These are phyloP conservation scores for Scaptodrosophila lebanonensis DNA, from an alignment of 1,140 invertebrate genomes.

Conservation along the genomic window DNA sequence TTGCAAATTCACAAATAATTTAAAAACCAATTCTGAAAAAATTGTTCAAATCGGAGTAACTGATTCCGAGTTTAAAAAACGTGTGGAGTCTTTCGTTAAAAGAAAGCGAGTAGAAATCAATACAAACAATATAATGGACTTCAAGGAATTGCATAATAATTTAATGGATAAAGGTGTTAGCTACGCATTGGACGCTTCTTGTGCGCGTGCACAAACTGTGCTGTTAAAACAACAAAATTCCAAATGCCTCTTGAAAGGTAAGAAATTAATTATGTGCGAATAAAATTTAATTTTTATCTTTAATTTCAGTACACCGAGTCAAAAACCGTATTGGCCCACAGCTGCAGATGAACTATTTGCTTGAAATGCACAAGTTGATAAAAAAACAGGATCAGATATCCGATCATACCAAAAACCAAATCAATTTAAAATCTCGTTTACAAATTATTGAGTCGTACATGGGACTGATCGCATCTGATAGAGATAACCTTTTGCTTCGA, in stretches of 20 bases:
- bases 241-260: conserved; percentile 85
- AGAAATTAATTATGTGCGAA: neutral
- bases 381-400: conserved; percentile 79
- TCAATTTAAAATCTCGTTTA: conserved; percentile 28
- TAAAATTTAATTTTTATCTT: neutral
- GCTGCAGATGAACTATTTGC: conserved; percentile 68
- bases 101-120: conserved; percentile 83
- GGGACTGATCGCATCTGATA: conserved; percentile 67
- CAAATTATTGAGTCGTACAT: conserved; percentile 47
- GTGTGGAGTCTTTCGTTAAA: conserved; percentile 81
- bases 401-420: neutral
- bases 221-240: conserved; percentile 81
- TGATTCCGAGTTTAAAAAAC: conserved; percentile 78
- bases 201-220: conserved; percentile 83
- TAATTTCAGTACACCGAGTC: conserved; percentile 77
- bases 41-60: conserved; percentile 80
- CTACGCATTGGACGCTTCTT: conserved; percentile 77
- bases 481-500: conserved; percentile 81
- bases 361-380: conserved; percentile 61
- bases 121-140: conserved; percentile 82
- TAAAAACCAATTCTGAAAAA: conserved; percentile 74
- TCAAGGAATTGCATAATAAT: conserved; percentile 76
- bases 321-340: conserved; percentile 81
- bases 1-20: conserved; percentile 59
- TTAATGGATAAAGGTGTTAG: conserved; percentile 13